Conservation (phyloP, 2,113 vertebrate genomes). For the Coregonus clupeaformis region DNA sequence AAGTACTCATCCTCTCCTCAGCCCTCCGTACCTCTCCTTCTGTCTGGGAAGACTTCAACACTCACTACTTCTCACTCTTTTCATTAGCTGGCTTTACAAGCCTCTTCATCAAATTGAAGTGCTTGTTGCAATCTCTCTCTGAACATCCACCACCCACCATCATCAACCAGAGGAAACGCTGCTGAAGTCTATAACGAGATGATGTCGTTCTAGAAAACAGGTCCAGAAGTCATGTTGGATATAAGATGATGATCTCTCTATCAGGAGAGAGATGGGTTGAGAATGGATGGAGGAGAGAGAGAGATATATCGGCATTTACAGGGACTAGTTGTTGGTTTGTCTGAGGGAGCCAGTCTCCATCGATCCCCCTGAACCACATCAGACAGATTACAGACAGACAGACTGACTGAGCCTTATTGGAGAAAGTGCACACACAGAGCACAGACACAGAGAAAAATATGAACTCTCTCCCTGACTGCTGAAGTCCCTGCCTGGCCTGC, state of each 20-base stretch:
- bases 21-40: background rate
- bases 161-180: slow-evolving; percentile 6
- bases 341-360: no score
- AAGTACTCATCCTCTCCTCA: background rate
- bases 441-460: background rate
- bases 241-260: background rate
- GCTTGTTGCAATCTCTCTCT: slow-evolving; percentile 26
- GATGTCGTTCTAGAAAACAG: slow-evolving; percentile 8
- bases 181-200: slow-evolving; percentile 16
- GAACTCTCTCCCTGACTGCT: background rate
- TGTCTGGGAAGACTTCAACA: slow-evolving; percentile 1
- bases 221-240: background rate
- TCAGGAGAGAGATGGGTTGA: background rate
- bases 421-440: slow-evolving; percentile 14
- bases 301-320: slow-evolving; percentile 16
- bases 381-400: slow-evolving; percentile 14
- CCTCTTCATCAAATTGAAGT: slow-evolving; percentile 47
- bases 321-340: slow-evolving; percentile 2
- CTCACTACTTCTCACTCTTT: slow-evolving; percentile 24
- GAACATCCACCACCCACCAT: background rate
- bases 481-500: background rate
- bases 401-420: background rate
- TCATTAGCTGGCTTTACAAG: slow-evolving; percentile 53
- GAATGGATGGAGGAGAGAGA: background rate
- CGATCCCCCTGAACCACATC: background rate